A percentile compares a stretch with the other conserved stretches of the same genome.
Evolutionary conservation across 1,140 invertebrate genomes (phyloP).

Genomic region (Sesamia nonagrioides): DNA sequence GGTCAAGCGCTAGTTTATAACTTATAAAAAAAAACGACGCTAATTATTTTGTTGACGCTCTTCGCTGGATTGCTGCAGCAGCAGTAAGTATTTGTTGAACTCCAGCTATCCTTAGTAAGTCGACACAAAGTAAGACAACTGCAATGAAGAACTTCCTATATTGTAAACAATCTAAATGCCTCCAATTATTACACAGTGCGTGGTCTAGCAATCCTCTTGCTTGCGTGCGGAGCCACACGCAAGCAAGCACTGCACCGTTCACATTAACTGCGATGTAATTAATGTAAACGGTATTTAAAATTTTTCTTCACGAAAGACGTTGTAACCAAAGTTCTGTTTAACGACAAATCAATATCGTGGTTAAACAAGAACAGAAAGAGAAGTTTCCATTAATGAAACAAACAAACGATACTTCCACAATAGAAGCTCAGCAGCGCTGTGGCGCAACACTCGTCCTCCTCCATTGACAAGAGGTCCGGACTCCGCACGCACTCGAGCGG

Average conservation of each 20-base stretch:
- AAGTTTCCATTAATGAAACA: neutral
- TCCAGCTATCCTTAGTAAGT: neutral
- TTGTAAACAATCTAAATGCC: too few relatives aligned
- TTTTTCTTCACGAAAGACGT: too few relatives aligned
- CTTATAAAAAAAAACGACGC: too few relatives aligned
- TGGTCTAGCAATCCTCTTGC: too few relatives aligned
- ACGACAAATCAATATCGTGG: neutral
- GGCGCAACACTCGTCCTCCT: constrained; percentile 1
- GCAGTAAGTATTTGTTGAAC: neutral
- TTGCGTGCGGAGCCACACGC: too few relatives aligned
- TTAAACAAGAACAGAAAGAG: neutral
- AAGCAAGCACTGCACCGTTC: too few relatives aligned
- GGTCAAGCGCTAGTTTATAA: too few relatives aligned
- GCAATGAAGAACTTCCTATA: too few relatives aligned
- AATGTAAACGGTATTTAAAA: too few relatives aligned
- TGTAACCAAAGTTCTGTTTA: neutral
- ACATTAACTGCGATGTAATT: too few relatives aligned
- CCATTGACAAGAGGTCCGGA: constrained; percentile 4
- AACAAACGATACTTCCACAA: neutral
- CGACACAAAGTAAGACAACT: neutral
- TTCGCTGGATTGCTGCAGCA: neutral
- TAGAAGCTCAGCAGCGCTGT: neutral
- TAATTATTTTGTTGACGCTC: neutral
- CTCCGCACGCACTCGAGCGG: constrained; percentile 12
- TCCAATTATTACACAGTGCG: too few relatives aligned